Percentiles rank a stretch among this genome's conserved stretches.
These are phyloP conservation scores for Epinephelus moara DNA, from an alignment of 2,113 vertebrate species.

Conservation along the genomic window DNA sequence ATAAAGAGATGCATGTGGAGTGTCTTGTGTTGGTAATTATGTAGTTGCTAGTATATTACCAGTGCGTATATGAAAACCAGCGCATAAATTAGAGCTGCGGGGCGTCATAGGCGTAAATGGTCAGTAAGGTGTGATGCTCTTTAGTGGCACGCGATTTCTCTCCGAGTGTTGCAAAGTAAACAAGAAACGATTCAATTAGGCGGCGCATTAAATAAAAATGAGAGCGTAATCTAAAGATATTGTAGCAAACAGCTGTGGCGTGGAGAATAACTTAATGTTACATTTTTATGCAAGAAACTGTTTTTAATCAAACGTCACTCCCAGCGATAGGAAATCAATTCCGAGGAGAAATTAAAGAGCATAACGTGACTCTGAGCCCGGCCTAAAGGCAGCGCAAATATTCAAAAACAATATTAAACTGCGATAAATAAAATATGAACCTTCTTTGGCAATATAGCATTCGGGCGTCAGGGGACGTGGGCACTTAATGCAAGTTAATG, in stretches of 20 bases:
- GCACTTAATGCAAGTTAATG: constrained; percentile 83
- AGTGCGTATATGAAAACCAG: constrained; percentile 66
- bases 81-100: constrained; percentile 62
- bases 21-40: constrained; percentile 76
- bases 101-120: constrained; percentile 61
- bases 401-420: constrained; percentile 85
- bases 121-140: constrained; percentile 70
- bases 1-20: constrained; percentile 80
- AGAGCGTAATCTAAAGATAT: constrained; percentile 68
- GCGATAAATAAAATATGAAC: constrained; percentile 86
- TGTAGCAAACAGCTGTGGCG: constrained; percentile 60
- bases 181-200: constrained; percentile 73
- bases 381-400: constrained; percentile 82
- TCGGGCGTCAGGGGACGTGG: constrained; percentile 74
- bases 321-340: constrained; percentile 76
- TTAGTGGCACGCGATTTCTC: constrained; percentile 27
- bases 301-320: constrained; percentile 81
- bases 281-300: constrained; percentile 75
- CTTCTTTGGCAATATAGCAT: constrained; percentile 81
- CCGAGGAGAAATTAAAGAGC: constrained; percentile 82
- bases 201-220: constrained; percentile 58
- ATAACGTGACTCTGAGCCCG: constrained; percentile 71
- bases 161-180: constrained; percentile 56
- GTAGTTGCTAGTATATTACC: constrained; percentile 72
- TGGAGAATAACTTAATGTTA: constrained; percentile 57